Evolutionary conservation across 2,888 invertebrate genomes (phyloP), one percentile per base, ranked within the genome.

Genomic region (Mechanitis messenoides): DNA sequence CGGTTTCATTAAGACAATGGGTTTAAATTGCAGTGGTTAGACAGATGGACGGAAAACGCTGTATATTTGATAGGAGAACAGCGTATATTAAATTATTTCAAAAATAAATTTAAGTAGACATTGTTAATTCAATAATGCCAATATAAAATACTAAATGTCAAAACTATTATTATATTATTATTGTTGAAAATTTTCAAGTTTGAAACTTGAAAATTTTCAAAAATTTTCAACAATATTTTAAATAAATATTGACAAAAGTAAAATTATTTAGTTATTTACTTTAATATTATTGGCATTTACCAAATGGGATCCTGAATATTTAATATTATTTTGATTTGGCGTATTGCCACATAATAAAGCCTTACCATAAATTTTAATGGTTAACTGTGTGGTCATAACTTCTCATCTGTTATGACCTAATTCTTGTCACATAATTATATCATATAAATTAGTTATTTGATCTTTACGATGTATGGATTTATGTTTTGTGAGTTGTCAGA

Each of bases 1-100:
- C 83, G 75, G 81, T 83, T 87, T 86, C 85, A 87, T 87, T 87
- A 85, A 82, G 83, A 85, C 85, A 86, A 86, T 87, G 82, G 85
- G 76, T 80, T 86, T 84, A 84, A 87, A 86, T 85, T 85, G 83
- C 81, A 77, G 81, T 72, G 81, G 84, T 85, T 84, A 84, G 80
- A 83, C 79, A 80, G 79, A 79, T 78, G 72, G 81, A 79, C 79
- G 72, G 76, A 69, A 77, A 71, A 70, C n/a, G 54, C 55, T 1
- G 33, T 63, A 74, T 56, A 73, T 72, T 65, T 62, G n/a, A 68
- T 35, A 68, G 60, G 69, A 50, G 28, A 54, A 28, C 20, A 47
- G 62, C 62, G 62, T 55, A 57, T 65, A 31, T 2, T 28, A 20
- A 4, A 45, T 45, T 46, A 11, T 12, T 35, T 28, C 28, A 11